Evolutionary conservation across 53 echinoderm and acorn worm species (phyloP), one percentile per base, ranked within the genome.

Genomic region (Holothuria leucospilota): DNA sequence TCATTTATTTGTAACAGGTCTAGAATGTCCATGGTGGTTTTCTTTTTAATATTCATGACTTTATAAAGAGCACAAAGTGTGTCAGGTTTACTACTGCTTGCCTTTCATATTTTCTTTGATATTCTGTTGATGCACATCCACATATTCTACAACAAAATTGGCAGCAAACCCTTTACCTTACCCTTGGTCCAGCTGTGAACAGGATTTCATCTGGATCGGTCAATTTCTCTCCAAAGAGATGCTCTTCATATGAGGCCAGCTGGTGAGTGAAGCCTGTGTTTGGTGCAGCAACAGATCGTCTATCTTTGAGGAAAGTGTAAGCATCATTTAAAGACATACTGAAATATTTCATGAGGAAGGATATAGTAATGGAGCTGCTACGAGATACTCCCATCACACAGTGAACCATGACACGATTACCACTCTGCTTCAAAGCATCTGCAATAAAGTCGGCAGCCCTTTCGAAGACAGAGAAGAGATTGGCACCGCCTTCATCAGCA

Each of bases 341-440:
- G 7, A 69, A 90, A 75, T 97, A 90, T n/a, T 93, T 94, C 94
- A 97, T 97, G 29, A 97, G 81, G 86, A 94, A 97, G 6, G 97
- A 85, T 34, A 97, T 71, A 29, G 95, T 95, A n/a, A 95, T 73
- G 0, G 97, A 95, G 20, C 93, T 95, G 85, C 97, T 97, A 5
- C 97, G 88, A 14, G 95, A 95, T 79, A 91, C 87, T 15, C 97
- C 97, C 86, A 89, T 89, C 25, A 95, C 94, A 73, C 97, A 97
- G 85, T 95, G 97, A 21, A 95, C 93, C 13, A 95, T 59, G 23
- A 97, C 97, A 21, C 94, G 89, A 23, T 92, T 92, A 29, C 91
- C 90, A 21, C 30, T 53, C 28, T 29, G 34, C 40, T 85, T 60
- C 46, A 96, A 84, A 3, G 96, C 94, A 39, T 86, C 83, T 5